phyloP scores from a whole-genome alignment of 2,888 invertebrate genomes.

The Eulithis prunata region DNA sequence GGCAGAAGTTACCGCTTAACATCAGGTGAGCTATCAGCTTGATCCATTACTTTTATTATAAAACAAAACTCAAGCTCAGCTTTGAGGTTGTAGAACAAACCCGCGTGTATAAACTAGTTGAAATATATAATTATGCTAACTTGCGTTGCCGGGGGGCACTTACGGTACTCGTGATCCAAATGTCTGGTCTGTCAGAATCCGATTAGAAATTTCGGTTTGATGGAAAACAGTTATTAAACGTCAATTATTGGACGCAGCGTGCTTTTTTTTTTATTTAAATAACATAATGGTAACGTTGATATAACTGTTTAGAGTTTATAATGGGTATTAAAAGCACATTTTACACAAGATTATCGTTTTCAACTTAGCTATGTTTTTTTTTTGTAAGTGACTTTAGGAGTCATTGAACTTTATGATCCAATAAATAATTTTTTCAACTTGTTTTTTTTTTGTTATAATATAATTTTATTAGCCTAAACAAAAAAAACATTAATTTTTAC shows the following conservation, averaged over 20 bases:
- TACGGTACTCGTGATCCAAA: conserved; percentile 73
- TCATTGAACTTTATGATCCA: too few species aligned
- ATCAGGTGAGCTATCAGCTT: too few species aligned
- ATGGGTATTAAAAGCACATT: conserved; percentile 14
- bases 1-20: too few species aligned
- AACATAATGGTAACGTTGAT: conserved; percentile 31
- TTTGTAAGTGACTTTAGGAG: background rate
- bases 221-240: conserved; percentile 72
- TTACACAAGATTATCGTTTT: conserved; percentile 1
- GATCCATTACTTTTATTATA: too few species aligned
- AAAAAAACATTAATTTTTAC: too few species aligned
- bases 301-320: conserved; percentile 36
- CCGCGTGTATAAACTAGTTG: conserved; percentile 37
- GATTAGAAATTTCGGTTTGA: conserved; percentile 73
- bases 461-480: too few species aligned
- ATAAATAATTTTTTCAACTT: too few species aligned
- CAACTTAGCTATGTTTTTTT: background rate
- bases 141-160: conserved; percentile 56
- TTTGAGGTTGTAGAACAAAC: background rate
- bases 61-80: too few species aligned
- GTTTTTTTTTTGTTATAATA: background rate
- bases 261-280: conserved; percentile 30
- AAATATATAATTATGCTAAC: conserved; percentile 52
- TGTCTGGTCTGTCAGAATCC: conserved; percentile 63
- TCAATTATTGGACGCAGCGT: conserved; percentile 48